Conservation (phyloP, 1,140 invertebrate genomes). For the Popillia japonica region DNA sequence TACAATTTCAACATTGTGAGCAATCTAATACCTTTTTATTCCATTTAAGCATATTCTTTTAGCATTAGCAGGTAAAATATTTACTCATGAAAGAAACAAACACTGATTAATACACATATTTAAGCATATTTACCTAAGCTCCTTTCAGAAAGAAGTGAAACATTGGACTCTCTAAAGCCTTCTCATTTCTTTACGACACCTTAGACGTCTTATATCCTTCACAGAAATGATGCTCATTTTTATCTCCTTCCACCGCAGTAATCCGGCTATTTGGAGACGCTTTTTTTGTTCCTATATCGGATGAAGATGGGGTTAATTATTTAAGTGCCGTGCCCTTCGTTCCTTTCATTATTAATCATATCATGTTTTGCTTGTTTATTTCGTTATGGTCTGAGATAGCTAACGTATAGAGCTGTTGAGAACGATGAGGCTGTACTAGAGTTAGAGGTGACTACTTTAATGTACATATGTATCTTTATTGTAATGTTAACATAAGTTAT, state of each 20-base stretch:
- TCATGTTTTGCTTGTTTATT: background rate
- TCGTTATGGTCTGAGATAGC: background rate
- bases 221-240: slow-evolving; percentile 16
- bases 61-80: no score
- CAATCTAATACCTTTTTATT: no score
- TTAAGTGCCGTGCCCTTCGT: background rate
- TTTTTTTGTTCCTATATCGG: background rate
- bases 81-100: background rate
- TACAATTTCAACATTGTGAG: no score
- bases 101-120: background rate
- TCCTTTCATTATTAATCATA: background rate
- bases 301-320: slow-evolving; percentile 1
- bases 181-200: background rate
- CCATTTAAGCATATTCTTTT: no score
- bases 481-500: no score
- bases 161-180: background rate
- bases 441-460: no score
- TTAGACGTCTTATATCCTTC: background rate
- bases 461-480: no score
- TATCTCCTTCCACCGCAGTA: background rate
- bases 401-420: no score
- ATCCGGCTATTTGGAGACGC: background rate
- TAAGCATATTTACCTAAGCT: background rate
- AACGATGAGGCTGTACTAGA: background rate
- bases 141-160: background rate